Conservation (phyloP, 1,140 invertebrate species). For the Bombyx mandarina region DNA sequence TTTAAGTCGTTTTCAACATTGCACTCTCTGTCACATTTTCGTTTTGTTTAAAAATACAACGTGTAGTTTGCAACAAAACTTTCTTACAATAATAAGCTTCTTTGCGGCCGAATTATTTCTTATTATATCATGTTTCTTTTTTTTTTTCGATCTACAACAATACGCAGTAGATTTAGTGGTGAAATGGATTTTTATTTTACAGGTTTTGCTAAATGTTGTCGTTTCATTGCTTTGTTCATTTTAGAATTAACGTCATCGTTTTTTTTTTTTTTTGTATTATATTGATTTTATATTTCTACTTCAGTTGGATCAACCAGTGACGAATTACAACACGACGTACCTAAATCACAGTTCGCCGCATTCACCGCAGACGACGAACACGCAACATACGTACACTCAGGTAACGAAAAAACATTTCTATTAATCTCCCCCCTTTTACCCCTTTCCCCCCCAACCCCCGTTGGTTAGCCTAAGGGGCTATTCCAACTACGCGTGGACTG, state of each 20-base stretch:
- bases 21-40: too few relatives aligned
- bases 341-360: constrained; percentile 61
- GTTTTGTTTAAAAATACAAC: too few relatives aligned
- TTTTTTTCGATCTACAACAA: too few relatives aligned
- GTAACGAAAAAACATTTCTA: constrained; percentile 12
- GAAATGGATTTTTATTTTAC: constrained; percentile 17
- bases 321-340: constrained; percentile 54
- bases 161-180: not conserved
- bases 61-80: too few relatives aligned
- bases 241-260: constrained; percentile 13
- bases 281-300: constrained; percentile 15
- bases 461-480: too few relatives aligned
- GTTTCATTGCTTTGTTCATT: constrained; percentile 16
- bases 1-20: too few relatives aligned
- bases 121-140: too few relatives aligned
- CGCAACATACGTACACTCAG: constrained; percentile 54
- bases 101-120: too few relatives aligned
- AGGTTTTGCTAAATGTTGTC: constrained; percentile 30
- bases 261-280: not conserved
- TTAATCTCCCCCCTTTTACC: too few relatives aligned
- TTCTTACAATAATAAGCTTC: too few relatives aligned
- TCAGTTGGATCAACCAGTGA: constrained; percentile 54
- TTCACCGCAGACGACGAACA: constrained; percentile 55
- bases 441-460: too few relatives aligned
- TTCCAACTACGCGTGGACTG: too few relatives aligned